Percentiles rank a stretch among this genome's conserved stretches.
Conservation (phyloP, 2,888 invertebrate genomes). For the Agriotes lineatus region DNA sequence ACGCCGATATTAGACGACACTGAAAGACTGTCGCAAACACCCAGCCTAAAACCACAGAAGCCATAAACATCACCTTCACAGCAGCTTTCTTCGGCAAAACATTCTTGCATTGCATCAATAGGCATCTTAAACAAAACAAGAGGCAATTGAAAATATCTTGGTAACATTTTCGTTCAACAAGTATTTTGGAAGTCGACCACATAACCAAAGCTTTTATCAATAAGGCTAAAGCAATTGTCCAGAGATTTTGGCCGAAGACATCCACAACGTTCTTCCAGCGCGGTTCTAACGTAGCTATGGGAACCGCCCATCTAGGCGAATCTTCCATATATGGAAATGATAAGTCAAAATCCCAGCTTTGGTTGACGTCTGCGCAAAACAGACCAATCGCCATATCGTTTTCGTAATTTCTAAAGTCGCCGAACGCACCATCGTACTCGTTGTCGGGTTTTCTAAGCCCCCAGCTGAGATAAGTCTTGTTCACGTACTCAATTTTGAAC, state of each 20-base stretch:
- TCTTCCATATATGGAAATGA: conserved; percentile 34
- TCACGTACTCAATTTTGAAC: neutral
- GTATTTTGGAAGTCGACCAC: neutral
- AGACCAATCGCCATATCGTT: conserved; percentile 23
- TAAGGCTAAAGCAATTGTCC: neutral
- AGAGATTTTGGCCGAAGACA: neutral
- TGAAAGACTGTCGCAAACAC: neutral
- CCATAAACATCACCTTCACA: neutral
- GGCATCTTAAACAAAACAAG: neutral
- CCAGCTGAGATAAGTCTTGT: neutral
- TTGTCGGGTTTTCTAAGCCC: conserved; percentile 9
- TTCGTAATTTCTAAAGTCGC: conserved; percentile 8
- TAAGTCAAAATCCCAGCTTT: conserved; percentile 33
- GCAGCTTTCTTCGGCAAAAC: neutral
- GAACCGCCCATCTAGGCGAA: conserved; percentile 20
- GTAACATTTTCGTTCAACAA: neutral
- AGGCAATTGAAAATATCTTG: neutral
- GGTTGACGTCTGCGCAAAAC: conserved; percentile 7
- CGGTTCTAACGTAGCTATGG: conserved; percentile 13
- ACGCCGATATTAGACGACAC: neutral
- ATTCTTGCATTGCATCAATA: neutral
- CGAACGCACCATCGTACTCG: conserved; percentile 16
- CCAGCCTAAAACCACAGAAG: neutral
- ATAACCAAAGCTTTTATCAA: neutral
- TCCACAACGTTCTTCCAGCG: conserved; percentile 3